These are phyloP conservation scores for Furcula furcula DNA, from an alignment of 2,888 invertebrate species.

Conservation along the genomic window DNA sequence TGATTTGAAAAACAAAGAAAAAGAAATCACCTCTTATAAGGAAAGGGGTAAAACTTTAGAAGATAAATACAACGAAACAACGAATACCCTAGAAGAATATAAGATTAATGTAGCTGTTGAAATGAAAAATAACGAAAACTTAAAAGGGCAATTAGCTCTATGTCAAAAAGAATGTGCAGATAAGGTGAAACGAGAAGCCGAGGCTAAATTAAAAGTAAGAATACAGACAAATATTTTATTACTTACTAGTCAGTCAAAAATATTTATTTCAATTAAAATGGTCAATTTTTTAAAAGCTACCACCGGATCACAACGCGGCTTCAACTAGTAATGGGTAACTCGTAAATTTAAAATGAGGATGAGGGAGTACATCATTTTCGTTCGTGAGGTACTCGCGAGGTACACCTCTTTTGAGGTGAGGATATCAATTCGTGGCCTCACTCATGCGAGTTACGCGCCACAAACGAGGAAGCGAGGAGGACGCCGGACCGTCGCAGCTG, in stretches of 20 bases:
- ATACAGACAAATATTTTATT: not conserved
- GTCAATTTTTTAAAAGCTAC: too few relatives aligned
- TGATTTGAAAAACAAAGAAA: conserved; percentile 58
- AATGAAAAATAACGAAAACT: conserved; percentile 56
- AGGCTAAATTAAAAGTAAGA: conserved; percentile 64
- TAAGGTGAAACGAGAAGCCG: conserved; percentile 58
- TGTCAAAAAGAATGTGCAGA: conserved; percentile 58
- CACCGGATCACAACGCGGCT: too few relatives aligned
- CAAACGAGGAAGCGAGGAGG: too few relatives aligned
- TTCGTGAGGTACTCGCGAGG: too few relatives aligned
- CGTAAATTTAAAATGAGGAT: too few relatives aligned
- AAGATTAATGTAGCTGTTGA: conserved; percentile 59
- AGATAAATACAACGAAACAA: conserved; percentile 42
- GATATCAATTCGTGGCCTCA: too few relatives aligned
- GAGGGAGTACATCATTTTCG: too few relatives aligned
- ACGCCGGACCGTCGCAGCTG: too few relatives aligned
- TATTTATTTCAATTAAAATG: too few relatives aligned
- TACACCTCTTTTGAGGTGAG: too few relatives aligned
- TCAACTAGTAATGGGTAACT: too few relatives aligned
- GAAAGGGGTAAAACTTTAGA: conserved; percentile 58
- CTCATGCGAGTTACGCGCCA: too few relatives aligned
- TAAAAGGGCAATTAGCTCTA: conserved; percentile 47
- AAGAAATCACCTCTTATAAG: conserved; percentile 69
- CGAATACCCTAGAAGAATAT: conserved; percentile 49
- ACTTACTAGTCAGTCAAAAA: not conserved